Base-by-base conservation (phyloP, 2,888 invertebrate species). In the Leistus spinibarbis region DNA sequence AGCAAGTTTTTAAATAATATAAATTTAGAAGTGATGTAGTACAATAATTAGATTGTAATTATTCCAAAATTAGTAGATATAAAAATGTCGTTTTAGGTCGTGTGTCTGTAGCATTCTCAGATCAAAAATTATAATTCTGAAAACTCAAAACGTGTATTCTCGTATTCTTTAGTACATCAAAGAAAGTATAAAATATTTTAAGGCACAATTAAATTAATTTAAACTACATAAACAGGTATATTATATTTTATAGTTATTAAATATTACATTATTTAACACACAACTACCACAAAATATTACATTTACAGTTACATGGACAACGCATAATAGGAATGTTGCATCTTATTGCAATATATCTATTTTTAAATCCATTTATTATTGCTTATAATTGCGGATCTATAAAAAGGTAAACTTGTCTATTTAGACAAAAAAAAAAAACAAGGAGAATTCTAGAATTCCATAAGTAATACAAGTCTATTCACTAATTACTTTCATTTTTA, bases 401-500 rank as follows among this genome's bases (percentile, higher is more conserved):
- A 40, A 40, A 54, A 60, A 60, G 60, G 60, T 60, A 60, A 60
- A 17, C 19, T 60, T 60, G 20, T 60, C 60, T 20, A 19, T 19
- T 56, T 16, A 56, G 3, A 17, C 60, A 60, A 20, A 60, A 60
- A 60, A 60, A 60, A 60, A n/a, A 57, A n/a, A 57, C 17, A 9
- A n/a, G n/a, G n/a, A n/a, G n/a, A n/a, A n/a, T n/a, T 22, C 10
- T 60, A 19, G 60, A 20, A 60, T 19, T 16, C 20, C 60, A 9
- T 19, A 4, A 60, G 22, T 60, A 60, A 60, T 22, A 60, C 17
- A 16, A 60, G 20, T 60, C 20, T 60, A 60, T 60, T 60, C 19
- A 60, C 69, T 72, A 65, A 72, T 72, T 56, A 72, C 72, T 72
- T 72, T 72, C 72, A 72, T 72, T 72, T 72, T 72, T 40, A 64